Conservation (phyloP, 2,797 vertebrate genomes). For the Rachycentron canadum region DNA sequence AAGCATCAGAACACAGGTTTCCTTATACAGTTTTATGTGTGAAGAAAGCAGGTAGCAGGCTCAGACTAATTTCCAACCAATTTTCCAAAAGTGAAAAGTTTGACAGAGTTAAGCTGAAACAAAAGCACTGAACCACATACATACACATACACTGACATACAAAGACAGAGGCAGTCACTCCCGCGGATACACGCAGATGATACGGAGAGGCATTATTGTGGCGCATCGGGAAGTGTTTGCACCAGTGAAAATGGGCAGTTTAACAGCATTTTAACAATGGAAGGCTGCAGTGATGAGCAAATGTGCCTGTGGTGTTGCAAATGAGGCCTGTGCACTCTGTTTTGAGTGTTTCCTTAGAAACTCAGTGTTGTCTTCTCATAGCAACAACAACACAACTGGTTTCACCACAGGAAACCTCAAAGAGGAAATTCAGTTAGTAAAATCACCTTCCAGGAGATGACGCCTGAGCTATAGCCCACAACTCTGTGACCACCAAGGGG, state of each 20-base stretch:
- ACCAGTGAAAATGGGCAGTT: constrained; percentile 36
- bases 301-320: constrained; percentile 70
- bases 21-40: constrained; percentile 14
- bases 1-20: constrained; percentile 5
- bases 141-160: too few relatives aligned
- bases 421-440: constrained; percentile 72
- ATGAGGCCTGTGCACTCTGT: constrained; percentile 58
- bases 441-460: constrained; percentile 68
- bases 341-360: constrained; percentile 81
- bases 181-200: not conserved
- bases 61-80: not conserved
- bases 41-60: not conserved
- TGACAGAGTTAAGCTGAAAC: not conserved
- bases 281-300: constrained; percentile 42
- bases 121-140: not conserved
- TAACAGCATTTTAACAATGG: constrained; percentile 30
- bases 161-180: not conserved
- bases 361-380: constrained; percentile 74
- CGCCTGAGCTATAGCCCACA: constrained; percentile 22
- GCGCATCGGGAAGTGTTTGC: constrained; percentile 18
- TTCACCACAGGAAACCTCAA: constrained; percentile 79
- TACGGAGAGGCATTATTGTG: not conserved
- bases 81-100: constrained; percentile 13
- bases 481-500: constrained; percentile 42
- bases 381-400: constrained; percentile 75